Percentiles rank a stretch among this genome's conserved stretches.
These are phyloP conservation scores for Metopia argyrocephala DNA, from an alignment of 2,888 invertebrate genomes.

Conservation along the genomic window DNA sequence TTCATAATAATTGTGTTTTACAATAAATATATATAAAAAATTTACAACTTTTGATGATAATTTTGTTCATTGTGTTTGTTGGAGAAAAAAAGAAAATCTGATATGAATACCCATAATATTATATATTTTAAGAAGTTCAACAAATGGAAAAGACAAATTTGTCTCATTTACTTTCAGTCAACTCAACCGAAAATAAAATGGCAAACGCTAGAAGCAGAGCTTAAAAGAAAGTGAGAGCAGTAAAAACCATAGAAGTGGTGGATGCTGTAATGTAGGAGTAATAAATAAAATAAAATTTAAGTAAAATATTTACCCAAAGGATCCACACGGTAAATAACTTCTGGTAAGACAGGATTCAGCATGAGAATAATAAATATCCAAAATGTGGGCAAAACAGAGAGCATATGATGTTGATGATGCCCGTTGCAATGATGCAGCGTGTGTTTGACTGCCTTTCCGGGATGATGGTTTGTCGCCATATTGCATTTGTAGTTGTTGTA, in stretches of 20 bases:
- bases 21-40: too few species aligned
- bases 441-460: constrained; percentile 47
- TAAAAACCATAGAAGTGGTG: neutral
- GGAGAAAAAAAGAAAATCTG: too few species aligned
- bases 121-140: neutral
- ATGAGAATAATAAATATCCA: constrained; percentile 72
- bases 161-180: too few species aligned
- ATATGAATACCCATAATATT: too few species aligned
- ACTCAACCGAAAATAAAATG: too few species aligned
- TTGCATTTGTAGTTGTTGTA: constrained; percentile 36
- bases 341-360: constrained; percentile 75
- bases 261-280: neutral
- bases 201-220: neutral
- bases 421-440: constrained; percentile 61
- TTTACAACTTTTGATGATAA: too few species aligned
- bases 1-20: too few species aligned
- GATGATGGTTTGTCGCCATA: constrained; percentile 44
- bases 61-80: too few species aligned
- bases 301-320: constrained; percentile 76
- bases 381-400: constrained; percentile 69
- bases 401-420: constrained; percentile 66
- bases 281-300: constrained; percentile 45
- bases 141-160: too few species aligned
- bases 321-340: constrained; percentile 78
- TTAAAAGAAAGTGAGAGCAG: neutral